Base-by-base conservation (phyloP, 37 sponge, comb jelly and placozoan species). In the Geodia barretti region DNA sequence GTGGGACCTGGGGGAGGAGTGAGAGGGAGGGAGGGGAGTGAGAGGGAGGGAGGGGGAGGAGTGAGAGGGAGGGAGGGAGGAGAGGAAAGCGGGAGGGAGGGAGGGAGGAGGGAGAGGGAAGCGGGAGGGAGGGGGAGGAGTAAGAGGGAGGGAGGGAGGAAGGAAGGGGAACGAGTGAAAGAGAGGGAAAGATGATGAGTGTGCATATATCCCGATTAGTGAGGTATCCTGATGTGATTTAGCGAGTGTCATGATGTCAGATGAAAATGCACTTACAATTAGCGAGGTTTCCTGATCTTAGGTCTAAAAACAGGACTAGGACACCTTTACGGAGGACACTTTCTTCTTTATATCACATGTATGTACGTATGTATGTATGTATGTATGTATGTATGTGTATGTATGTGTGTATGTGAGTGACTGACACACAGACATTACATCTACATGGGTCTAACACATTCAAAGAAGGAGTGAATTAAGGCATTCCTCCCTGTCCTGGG, bases 1-100 rank as follows among this genome's bases (percentile, higher is more conserved):
- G 37, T 70, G 71, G 23, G 81, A 43, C 38, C 71, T 70, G 71
- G 2, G 71, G n/a, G n/a, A n/a, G n/a, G n/a, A n/a, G n/a, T n/a
- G n/a, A n/a, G n/a, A n/a, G n/a, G n/a, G n/a, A n/a, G n/a, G n/a
- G n/a, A n/a, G n/a, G n/a, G n/a, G n/a, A n/a, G n/a, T n/a, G n/a
- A n/a, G n/a, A n/a, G n/a, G n/a, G n/a, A n/a, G n/a, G n/a, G n/a
- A n/a, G n/a, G n/a, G n/a, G n/a, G n/a, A n/a, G n/a, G n/a, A n/a
- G n/a, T n/a, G n/a, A n/a, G n/a, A n/a, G n/a, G n/a, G n/a, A n/a
- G n/a, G n/a, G n/a, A n/a, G n/a, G n/a, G n/a, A n/a, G n/a, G n/a
- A n/a, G n/a, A n/a, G 32, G 37, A 59, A 36, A 58, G 38, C 2
- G 76, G 11, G 62, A 59, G 76, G 11, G 76, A n/a, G 34, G 34